Base-by-base conservation (phyloP, 2,797 vertebrate species). In the Crax fasciolata region DNA sequence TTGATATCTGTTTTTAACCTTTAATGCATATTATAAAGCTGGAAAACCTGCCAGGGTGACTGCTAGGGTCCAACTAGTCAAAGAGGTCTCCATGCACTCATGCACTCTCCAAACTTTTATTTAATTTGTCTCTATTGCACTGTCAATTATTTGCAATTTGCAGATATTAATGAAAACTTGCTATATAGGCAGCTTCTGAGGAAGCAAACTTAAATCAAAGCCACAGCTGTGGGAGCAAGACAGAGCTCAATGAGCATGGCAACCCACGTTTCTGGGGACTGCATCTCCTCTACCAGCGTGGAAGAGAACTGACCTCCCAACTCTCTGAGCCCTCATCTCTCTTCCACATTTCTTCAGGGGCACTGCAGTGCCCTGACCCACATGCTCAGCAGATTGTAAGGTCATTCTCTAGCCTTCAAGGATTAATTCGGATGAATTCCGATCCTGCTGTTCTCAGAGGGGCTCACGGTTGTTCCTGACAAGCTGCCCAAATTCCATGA, bases 351-450 rank as follows among this genome's bases (percentile, higher is more conserved):
- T 6, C 61, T 80, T 70, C 46, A 54, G 18, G 10, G 19, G 5
- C 13, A 41, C 11, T 0, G 0, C 23, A 46, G 17, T 0, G 2
- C 10, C 25, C 28, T 52, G 51, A 78, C 55, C 54, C 32, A 54
- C 65, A 43, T 25, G 25, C 38, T 83, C n/a, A 67, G 46, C 52
- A 48, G 49, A 28, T 10, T 79, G 13, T 43, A 59, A 58, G 10
- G 35, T 43, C 87, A 48, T 46, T 13, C 30, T 61, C 62, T 63
- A 74, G 15, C 13, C 25, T 13, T 76, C n/a, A 35, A 27, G 27
- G 25, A 38, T 52, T 90, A 75, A 86, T 72, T 90, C 24, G 54
- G 5, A 66, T 43, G 84, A 52, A 84, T 81, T 84, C 67, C 67
- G 4, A 21, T 90, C 46, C 51, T 4, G 5, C 79, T 90, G 39